Evolutionary conservation across 2,113 vertebrate genomes (phyloP).

Genomic region (Xenus cinereus): DNA sequence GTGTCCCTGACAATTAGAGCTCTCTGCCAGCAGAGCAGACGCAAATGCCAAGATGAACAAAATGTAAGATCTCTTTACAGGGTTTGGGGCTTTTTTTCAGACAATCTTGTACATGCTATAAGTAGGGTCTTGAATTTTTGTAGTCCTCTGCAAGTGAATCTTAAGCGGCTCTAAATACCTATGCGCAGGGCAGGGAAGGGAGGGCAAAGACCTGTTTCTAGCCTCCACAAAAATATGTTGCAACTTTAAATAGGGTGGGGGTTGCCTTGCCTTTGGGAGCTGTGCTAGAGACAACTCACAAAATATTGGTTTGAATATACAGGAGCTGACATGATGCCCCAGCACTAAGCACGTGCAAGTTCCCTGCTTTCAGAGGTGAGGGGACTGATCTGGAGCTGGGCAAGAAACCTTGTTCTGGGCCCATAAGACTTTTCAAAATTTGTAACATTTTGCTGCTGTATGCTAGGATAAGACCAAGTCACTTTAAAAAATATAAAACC

Average conservation of each 20-base stretch:
- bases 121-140: not conserved
- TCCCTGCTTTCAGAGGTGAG: accelerated
- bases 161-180: not conserved
- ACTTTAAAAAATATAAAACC: no score
- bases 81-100: not conserved
- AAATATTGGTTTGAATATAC: not conserved
- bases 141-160: not conserved
- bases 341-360: accelerated
- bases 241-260: not conserved
- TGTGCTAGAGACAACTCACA: not conserved
- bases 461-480: not conserved
- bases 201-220: not conserved
- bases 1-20: conserved; percentile 62
- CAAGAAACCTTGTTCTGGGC: not conserved
- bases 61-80: not conserved
- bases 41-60: conserved; percentile 5
- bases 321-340: not conserved
- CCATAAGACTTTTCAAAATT: not conserved
- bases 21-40: conserved; percentile 33
- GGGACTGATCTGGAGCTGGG: not conserved
- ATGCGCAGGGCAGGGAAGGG: not conserved
- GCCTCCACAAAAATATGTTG: not conserved
- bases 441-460: not conserved
- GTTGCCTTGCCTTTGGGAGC: not conserved
- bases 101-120: not conserved